Percentiles rank a stretch among this genome's conserved stretches.
Evolutionary conservation across 1,140 invertebrate genomes (phyloP).

Genomic region (Drosophila sturtevanti): DNA sequence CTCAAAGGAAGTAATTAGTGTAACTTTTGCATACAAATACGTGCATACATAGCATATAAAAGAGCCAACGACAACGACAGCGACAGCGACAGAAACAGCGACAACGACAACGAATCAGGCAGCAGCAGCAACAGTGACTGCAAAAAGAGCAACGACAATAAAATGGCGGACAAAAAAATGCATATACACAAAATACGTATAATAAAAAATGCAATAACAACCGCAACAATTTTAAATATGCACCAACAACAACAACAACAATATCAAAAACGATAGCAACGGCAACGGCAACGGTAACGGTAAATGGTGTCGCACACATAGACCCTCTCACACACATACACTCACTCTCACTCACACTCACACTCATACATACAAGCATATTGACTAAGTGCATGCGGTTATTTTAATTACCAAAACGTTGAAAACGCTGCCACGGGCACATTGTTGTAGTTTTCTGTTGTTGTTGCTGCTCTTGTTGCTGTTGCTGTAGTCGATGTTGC

Average conservation of each 20-base stretch:
- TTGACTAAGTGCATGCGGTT: slow-evolving; percentile 78
- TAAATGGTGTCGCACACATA: slow-evolving; percentile 42
- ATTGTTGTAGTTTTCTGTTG: slow-evolving; percentile 29
- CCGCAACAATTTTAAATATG: slow-evolving; percentile 76
- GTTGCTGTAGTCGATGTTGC: slow-evolving; percentile 15
- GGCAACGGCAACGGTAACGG: slow-evolving; percentile 13
- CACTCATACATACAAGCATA: slow-evolving; percentile 48
- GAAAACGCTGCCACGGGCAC: slow-evolving; percentile 34
- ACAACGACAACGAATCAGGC: slow-evolving; percentile 14
- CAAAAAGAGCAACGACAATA: slow-evolving; percentile 48
- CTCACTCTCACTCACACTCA: slow-evolving; percentile 8
- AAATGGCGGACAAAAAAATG: slow-evolving; percentile 55
- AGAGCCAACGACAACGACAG: slow-evolving; percentile 19
- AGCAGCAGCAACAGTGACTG: slow-evolving; percentile 42
- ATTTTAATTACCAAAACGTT: slow-evolving; percentile 81
- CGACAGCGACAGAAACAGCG: slow-evolving; percentile 9
- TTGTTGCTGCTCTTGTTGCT: slow-evolving; percentile 2
- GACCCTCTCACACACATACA: slow-evolving; percentile 2
- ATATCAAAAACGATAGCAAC: slow-evolving; percentile 30
- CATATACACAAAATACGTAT: slow-evolving; percentile 56
- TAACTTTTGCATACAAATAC: slow-evolving; percentile 78
- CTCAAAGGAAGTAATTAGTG: slow-evolving; percentile 82
- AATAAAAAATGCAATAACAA: slow-evolving; percentile 79
- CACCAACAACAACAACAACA: slow-evolving; percentile 51
- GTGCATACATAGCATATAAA: slow-evolving; percentile 54